Evolutionary conservation across 2,888 invertebrate species (phyloP), one percentile per base, ranked within the genome.

Genomic region (Cryptus viduatorius): DNA sequence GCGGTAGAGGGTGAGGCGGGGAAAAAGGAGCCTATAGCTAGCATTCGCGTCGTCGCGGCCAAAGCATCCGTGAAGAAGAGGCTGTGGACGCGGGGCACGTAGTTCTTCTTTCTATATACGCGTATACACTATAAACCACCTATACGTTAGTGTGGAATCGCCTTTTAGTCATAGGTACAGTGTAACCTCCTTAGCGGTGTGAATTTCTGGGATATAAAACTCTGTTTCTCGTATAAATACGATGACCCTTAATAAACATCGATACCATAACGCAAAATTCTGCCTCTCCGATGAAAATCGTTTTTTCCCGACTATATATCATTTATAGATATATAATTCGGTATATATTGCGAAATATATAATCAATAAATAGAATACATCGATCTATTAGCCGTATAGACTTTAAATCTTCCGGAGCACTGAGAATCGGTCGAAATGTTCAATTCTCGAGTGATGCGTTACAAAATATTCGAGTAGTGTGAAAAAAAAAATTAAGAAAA

Each of bases 81-180:
- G 29, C 50, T 5, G 65, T 67, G 82, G 82, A 84, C 79, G 65
- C 75, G 46, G 72, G 68, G 78, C 78, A 84, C 84, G 80, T 80
- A 83, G 77, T 73, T 82, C 73, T 71, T 75, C 75, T 53, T 19
- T n/a, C 78, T 72, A 73, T 73, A 48, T 72, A 65, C 67, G 53
- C 67, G 53, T 76, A 24, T 50, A 61, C 16, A 31, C 29, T 24
- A 61, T 61, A n/a, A 24, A 19, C 71, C 42, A 75, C 67, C 56
- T 16, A 72, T 67, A 61, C 67, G 64, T 8, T 16, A 31, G 64
- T 72, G 48, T 65, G 59, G 12, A 44, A 50, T 65, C 29, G 31
- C 68, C 37, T 50, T 42, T 14, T 65, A 65, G 29, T 44, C 42
- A 42, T 65, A 37, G 59, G 65, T 76, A 44, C n/a, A 53, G 37